Percentiles rank a stretch among this genome's conserved stretches.
These are phyloP conservation scores for Origma solitaria DNA, from an alignment of 2,113 vertebrate species.

Conservation along the genomic window DNA sequence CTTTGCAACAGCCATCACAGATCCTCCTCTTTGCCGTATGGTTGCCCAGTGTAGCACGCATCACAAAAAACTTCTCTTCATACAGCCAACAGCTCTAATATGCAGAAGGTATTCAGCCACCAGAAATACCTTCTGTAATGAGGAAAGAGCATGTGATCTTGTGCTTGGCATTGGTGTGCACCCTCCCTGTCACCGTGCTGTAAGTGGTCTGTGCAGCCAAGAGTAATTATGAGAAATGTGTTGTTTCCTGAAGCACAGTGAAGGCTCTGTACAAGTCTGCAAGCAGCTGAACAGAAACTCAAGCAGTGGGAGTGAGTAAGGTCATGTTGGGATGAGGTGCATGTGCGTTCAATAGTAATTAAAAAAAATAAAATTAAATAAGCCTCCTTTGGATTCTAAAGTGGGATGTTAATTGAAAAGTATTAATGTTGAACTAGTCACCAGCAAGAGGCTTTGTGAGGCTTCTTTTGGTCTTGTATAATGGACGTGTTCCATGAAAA, in stretches of 20 bases:
- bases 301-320: background rate
- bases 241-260: background rate
- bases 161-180: background rate
- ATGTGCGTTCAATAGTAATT: background rate
- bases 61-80: background rate
- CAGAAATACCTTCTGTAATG: background rate
- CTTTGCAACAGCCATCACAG: background rate
- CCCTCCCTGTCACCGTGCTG: background rate
- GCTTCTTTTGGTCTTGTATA: background rate
- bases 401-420: background rate
- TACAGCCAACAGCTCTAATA: background rate
- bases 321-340: background rate
- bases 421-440: background rate
- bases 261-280: background rate
- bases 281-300: background rate
- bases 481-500: background rate
- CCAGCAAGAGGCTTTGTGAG: background rate
- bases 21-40: accelerated
- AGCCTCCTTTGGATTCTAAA: background rate
- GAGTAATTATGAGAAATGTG: background rate
- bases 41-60: background rate
- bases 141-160: background rate
- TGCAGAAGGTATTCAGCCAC: background rate
- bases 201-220: background rate
- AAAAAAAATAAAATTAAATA: background rate